Percentiles rank a stretch among this genome's conserved stretches.
Conservation (phyloP, 2,888 invertebrate species). For the Athalia rosae region DNA sequence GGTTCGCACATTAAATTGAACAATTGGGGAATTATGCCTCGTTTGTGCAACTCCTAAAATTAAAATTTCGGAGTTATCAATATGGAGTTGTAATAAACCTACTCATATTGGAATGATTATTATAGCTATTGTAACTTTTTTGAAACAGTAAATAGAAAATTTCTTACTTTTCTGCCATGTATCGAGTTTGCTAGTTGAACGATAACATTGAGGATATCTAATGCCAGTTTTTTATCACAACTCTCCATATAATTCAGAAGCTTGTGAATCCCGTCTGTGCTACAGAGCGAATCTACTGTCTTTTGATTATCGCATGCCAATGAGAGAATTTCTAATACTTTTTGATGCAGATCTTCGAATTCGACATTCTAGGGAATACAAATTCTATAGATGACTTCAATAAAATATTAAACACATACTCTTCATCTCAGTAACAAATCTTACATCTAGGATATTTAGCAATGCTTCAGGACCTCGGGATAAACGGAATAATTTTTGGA, state of each 20-base stretch:
- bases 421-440: slow-evolving; percentile 15
- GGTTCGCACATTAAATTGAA: slow-evolving; percentile 51
- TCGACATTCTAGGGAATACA: slow-evolving; percentile 57
- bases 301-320: slow-evolving; percentile 57
- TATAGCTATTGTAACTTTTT: neutral
- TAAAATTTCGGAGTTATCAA: slow-evolving; percentile 10
- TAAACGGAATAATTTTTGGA: slow-evolving; percentile 75
- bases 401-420: neutral
- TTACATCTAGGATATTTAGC: slow-evolving; percentile 76
- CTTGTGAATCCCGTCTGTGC: slow-evolving; percentile 56
- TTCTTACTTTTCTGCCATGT: slow-evolving; percentile 60
- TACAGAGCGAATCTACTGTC: slow-evolving; percentile 55
- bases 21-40: slow-evolving; percentile 58
- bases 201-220: slow-evolving; percentile 56
- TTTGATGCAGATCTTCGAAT: slow-evolving; percentile 58
- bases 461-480: slow-evolving; percentile 75
- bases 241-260: slow-evolving; percentile 59
- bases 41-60: slow-evolving; percentile 57
- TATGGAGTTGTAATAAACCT: neutral
- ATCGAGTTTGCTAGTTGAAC: slow-evolving; percentile 57
- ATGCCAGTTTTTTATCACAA: slow-evolving; percentile 49
- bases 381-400: neutral
- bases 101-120: neutral
- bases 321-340: slow-evolving; percentile 55
- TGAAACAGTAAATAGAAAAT: neutral